phyloP scores from a whole-genome alignment of 2,113 vertebrate species.

The Campylomormyrus tamandua region DNA sequence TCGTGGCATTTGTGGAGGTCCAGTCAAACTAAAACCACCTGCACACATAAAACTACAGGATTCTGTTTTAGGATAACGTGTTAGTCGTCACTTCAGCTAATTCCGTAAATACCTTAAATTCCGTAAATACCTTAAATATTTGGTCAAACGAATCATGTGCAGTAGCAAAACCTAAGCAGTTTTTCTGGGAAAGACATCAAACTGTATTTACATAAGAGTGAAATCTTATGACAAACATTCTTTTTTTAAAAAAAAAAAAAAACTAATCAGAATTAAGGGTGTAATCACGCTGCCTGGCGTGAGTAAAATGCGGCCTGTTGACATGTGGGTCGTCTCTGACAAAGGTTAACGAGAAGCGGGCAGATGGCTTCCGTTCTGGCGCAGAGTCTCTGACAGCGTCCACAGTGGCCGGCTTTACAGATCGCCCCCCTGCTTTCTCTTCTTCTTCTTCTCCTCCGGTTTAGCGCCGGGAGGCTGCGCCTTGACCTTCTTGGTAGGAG shows the following conservation, averaged over 20 bases:
- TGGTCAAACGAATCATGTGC: neutral
- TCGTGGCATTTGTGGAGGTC: neutral
- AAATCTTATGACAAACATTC: neutral
- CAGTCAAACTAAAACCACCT: neutral
- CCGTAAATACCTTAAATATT: neutral
- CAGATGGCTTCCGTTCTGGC: neutral
- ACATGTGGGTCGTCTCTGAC: neutral
- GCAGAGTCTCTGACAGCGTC: neutral
- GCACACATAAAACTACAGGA: neutral
- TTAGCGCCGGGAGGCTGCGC: conserved; percentile 28
- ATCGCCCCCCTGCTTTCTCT: conserved; percentile 35
- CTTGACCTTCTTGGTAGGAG: conserved; percentile 53
- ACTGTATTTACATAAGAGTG: neutral
- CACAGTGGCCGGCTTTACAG: neutral
- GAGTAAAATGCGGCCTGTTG: neutral
- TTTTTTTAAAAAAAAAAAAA: neutral
- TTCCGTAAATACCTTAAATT: neutral
- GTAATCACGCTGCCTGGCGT: neutral
- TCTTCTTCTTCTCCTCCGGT: conserved; percentile 37
- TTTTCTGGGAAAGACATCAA: neutral
- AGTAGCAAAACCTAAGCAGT: neutral
- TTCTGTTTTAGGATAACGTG: neutral
- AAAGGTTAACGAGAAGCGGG: neutral
- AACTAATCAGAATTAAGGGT: neutral
- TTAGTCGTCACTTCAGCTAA: neutral